These are phyloP conservation scores for Hypena proboscidalis DNA, from an alignment of 2,888 invertebrate genomes.

Conservation along the genomic window DNA sequence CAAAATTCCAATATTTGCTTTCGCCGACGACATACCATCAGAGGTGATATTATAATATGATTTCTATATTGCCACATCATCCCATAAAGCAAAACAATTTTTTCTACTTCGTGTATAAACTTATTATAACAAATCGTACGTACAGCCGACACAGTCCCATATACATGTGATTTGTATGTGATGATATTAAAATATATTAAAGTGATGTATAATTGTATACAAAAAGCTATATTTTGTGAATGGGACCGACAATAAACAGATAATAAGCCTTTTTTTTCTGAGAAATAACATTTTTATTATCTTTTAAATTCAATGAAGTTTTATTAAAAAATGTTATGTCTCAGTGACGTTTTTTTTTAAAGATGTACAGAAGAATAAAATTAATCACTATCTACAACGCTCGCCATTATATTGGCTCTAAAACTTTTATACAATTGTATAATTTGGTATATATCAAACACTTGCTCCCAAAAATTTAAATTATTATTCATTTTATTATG, in stretches of 20 bases:
- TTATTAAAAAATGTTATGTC: too few species aligned
- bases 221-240: slow-evolving; percentile 15
- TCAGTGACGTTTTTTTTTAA: slow-evolving; percentile 18
- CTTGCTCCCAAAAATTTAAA: slow-evolving; percentile 33
- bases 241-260: slow-evolving; percentile 15
- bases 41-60: too few species aligned
- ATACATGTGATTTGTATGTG: slow-evolving; percentile 40
- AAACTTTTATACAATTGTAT: slow-evolving; percentile 17
- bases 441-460: slow-evolving; percentile 35
- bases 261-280: slow-evolving; percentile 19
- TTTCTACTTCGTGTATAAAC: neutral
- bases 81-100: too few species aligned
- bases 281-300: neutral
- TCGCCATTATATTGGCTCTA: slow-evolving; percentile 24
- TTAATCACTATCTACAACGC: slow-evolving; percentile 28
- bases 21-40: too few species aligned
- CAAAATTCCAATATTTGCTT: too few species aligned
- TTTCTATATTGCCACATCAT: too few species aligned
- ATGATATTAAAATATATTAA: slow-evolving; percentile 29
- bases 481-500: slow-evolving; percentile 32
- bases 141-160: slow-evolving; percentile 50
- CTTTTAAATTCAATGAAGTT: too few species aligned
- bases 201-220: slow-evolving; percentile 31
- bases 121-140: slow-evolving; percentile 38
- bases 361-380: slow-evolving; percentile 17